phyloP scores from a whole-genome alignment of 2,797 vertebrate genomes.

The Cheirogaleus major region DNA sequence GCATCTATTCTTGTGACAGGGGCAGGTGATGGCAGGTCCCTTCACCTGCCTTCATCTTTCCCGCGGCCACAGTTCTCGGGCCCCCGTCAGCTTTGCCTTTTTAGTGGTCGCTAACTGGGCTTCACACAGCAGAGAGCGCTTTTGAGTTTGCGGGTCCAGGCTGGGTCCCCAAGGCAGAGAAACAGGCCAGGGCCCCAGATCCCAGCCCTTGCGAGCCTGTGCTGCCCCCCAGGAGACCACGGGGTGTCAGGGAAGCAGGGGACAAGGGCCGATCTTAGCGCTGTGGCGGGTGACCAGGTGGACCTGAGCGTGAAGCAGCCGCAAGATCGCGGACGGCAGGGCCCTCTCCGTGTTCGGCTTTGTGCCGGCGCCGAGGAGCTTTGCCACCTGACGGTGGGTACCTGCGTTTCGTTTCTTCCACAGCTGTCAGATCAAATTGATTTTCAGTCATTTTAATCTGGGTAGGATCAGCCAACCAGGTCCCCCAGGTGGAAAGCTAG shows the following conservation, averaged over 20 bases:
- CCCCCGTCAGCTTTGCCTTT: rapidly evolving
- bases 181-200: neutral
- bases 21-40: too few relatives aligned
- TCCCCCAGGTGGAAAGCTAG: constrained; percentile 81
- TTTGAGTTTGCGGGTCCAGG: neutral
- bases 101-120: neutral
- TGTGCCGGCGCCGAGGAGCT: neutral
- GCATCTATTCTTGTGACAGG: rapidly evolving
- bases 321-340: constrained; percentile 15
- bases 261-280: neutral
- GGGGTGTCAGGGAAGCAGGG: rapidly evolving
- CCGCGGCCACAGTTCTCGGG: neutral
- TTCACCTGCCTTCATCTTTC: neutral
- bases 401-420: neutral
- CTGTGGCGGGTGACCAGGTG: neutral
- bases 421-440: constrained; percentile 84
- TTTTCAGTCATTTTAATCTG: constrained; percentile 84
- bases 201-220: neutral
- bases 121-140: rapidly evolving
- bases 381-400: constrained; percentile 50
- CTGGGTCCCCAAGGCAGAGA: neutral
- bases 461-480: constrained; percentile 75
- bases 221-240: rapidly evolving
- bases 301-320: neutral
- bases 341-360: constrained; percentile 51